These are phyloP conservation scores for Amitus sp. DNA, from an alignment of 2,888 invertebrate genomes.

Conservation along the genomic window DNA sequence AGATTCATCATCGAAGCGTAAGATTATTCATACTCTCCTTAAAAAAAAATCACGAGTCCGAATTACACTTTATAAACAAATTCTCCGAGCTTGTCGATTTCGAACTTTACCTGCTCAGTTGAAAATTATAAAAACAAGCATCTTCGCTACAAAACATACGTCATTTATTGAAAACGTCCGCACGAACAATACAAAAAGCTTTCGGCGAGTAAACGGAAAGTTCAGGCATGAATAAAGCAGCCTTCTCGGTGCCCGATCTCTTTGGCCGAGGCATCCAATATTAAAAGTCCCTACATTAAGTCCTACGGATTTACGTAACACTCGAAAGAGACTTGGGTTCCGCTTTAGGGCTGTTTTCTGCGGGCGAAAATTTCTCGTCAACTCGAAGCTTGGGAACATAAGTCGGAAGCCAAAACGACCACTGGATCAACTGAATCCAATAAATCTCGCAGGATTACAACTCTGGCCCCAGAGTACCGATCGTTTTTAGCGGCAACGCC, in stretches of 20 bases:
- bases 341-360: constrained; percentile 13
- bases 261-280: constrained; percentile 22
- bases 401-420: constrained; percentile 39
- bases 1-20: too few species aligned
- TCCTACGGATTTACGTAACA: constrained; percentile 26
- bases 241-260: constrained; percentile 11
- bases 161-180: not conserved
- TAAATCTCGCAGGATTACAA: constrained; percentile 60
- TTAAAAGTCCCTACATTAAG: constrained; percentile 28
- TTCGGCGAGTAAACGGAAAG: constrained; percentile 13
- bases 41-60: too few species aligned
- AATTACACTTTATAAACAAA: too few species aligned
- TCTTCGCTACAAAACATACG: too few species aligned
- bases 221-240: constrained; percentile 16
- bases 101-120: too few species aligned
- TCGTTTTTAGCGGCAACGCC: constrained; percentile 31
- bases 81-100: too few species aligned
- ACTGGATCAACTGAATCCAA: constrained; percentile 60
- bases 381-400: constrained; percentile 18
- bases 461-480: constrained; percentile 46
- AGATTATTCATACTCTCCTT: too few species aligned
- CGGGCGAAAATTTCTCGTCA: constrained; percentile 25
- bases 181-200: not conserved
- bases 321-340: constrained; percentile 3
- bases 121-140: too few species aligned